Conservation (phyloP, 1,140 invertebrate species). For the Lasioglossum albipes region DNA sequence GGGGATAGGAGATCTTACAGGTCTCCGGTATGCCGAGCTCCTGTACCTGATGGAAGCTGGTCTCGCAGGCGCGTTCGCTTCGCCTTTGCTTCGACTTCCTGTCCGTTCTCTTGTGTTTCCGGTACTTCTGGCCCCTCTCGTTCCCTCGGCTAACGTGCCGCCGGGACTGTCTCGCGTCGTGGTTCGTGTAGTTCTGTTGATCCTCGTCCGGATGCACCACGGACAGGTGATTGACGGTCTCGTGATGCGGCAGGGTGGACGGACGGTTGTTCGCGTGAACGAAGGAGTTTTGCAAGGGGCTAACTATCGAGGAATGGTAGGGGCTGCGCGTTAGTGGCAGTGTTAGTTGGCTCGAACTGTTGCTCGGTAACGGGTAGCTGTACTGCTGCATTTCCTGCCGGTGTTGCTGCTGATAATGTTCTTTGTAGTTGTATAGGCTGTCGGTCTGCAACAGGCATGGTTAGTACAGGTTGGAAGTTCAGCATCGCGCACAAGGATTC, state of each 20-base stretch:
- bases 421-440: conserved; percentile 78
- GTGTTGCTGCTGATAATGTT: conserved; percentile 76
- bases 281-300: conserved; percentile 74
- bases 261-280: conserved; percentile 71
- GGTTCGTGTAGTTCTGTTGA: conserved; percentile 56
- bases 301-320: conserved; percentile 75
- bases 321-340: conserved; percentile 75
- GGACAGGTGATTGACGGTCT: conserved; percentile 50
- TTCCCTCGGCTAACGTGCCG: conserved; percentile 64
- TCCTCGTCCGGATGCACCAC: conserved; percentile 54
- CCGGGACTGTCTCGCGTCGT: conserved; percentile 58
- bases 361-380: conserved; percentile 76
- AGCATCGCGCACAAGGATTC: conserved; percentile 11
- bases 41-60: conserved; percentile 70
- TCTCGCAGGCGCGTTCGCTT: conserved; percentile 63
- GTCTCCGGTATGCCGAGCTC: conserved; percentile 74
- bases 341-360: conserved; percentile 78
- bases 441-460: conserved; percentile 76
- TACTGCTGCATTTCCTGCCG: conserved; percentile 78
- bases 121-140: conserved; percentile 74
- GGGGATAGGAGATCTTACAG: conserved; percentile 76
- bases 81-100: conserved; percentile 68
- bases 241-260: conserved; percentile 60
- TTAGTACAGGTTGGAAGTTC: conserved; percentile 64
- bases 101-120: conserved; percentile 72